Conservation (phyloP, 2,888 invertebrate species). For the Peribatodes rhomboidaria region DNA sequence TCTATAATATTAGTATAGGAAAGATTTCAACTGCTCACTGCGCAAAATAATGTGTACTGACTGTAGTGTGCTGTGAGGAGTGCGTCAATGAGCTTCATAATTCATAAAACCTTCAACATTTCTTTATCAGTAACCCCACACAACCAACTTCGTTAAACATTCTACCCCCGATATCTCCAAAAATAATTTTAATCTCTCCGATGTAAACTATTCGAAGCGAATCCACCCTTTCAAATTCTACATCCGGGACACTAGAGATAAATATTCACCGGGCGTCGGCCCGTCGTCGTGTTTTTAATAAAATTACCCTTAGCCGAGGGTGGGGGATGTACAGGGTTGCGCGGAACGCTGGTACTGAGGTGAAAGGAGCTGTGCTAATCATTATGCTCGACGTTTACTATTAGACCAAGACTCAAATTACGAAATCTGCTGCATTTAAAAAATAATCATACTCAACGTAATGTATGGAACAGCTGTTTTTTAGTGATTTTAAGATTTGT, state of each 20-base stretch:
- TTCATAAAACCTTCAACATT: background rate
- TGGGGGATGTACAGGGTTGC: slow-evolving; percentile 35
- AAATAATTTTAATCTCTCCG: slow-evolving; percentile 31
- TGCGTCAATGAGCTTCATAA: background rate
- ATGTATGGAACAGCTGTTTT: too few relatives aligned
- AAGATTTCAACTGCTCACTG: too few relatives aligned
- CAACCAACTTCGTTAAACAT: background rate
- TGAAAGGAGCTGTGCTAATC: too few relatives aligned
- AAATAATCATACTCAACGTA: too few relatives aligned
- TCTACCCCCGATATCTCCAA: slow-evolving; percentile 7
- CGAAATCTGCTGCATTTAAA: too few relatives aligned
- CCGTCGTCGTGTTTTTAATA: slow-evolving; percentile 78
- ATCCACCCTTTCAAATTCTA: slow-evolving; percentile 58
- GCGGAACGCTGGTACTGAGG: too few relatives aligned
- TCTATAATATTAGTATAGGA: too few relatives aligned
- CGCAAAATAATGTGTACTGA: too few relatives aligned
- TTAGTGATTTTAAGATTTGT: too few relatives aligned
- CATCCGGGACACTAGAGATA: slow-evolving; percentile 72
- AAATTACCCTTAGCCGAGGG: slow-evolving; percentile 70
- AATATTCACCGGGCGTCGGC: slow-evolving; percentile 70
- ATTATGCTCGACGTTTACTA: too few relatives aligned
- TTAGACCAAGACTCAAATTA: too few relatives aligned
- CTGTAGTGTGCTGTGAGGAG: too few relatives aligned
- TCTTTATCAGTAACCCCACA: background rate
- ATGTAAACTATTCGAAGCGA: slow-evolving; percentile 34